Evolutionary conservation across 2,797 vertebrate species (phyloP), one percentile per base, ranked within the genome.

Genomic region (Carduelis carduelis): DNA sequence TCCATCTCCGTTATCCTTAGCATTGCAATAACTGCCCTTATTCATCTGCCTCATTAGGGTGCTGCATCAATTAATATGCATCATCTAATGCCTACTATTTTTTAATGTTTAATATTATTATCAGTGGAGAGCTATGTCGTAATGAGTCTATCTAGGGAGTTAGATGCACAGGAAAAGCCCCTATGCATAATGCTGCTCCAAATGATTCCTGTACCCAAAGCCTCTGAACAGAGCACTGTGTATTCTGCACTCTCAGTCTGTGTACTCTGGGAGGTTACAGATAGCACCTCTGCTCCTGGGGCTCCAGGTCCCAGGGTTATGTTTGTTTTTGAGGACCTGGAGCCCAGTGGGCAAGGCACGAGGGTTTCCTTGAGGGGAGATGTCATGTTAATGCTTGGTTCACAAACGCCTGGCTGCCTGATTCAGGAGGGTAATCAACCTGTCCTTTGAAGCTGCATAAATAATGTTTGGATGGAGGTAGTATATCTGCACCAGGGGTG

Each of bases 351-450:
- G 26, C 27, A 50, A 83, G 53, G 35, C 57, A 72, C 4, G 1
- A 72, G 37, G 44, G 68, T 86, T 53, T 20, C 75, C 23, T 50
- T 80, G 50, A 95, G 79, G 22, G 22, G 57, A 85, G 43, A 85
- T 50, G 57, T 93, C 84, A 89, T 87, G 57, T 83, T 91, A 91
- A 93, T 74, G 79, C 82, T 91, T 14, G 2, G 47, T 52, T 84
- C 89, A 93, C 27, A 63, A 94, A 86, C 0, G 2, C 85, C 50
- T 95, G 80, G 27, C 83, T 66, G 88, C 63, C 92, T 96, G 96
- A 97, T 96, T 97, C 96, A 97, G 95, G 74, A 92, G 81, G 86
- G 93, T 89, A 96, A 97, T 96, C 96, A 97, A 97, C 89, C 93
- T 96, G 96, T 95, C 96, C 57, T 94, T 47, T 74, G 85, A 93